A percentile compares a stretch with the other conserved stretches of the same genome.
Conservation (phyloP, 2,113 vertebrate species). For the Rhineura floridana region DNA sequence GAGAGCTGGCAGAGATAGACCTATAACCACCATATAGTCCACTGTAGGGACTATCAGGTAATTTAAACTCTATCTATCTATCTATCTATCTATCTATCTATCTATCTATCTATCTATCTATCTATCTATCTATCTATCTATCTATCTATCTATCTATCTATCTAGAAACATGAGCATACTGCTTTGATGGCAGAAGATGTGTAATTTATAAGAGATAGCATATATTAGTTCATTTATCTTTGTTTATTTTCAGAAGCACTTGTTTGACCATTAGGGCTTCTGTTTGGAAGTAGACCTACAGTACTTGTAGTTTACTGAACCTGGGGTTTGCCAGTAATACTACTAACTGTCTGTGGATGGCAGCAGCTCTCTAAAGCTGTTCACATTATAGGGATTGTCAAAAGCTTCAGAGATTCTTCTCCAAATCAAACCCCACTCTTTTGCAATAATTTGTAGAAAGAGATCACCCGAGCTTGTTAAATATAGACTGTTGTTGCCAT, state of each 20-base stretch:
- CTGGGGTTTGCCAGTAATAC: not conserved
- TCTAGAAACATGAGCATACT: slow-evolving; percentile 18
- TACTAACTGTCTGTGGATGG: slow-evolving; percentile 27
- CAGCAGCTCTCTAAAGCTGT: slow-evolving; percentile 16
- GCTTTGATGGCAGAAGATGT: slow-evolving; percentile 23
- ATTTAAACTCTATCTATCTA: no score
- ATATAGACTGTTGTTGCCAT: not conserved
- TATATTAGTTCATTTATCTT: not conserved
- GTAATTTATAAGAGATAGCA: not conserved
- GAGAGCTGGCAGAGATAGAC: not conserved
- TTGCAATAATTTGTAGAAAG: not conserved
- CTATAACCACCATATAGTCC: not conserved
- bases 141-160: no score
- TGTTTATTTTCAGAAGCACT: no score
- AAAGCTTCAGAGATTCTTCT: not conserved
- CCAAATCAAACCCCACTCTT: not conserved
- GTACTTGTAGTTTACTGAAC: slow-evolving; percentile 48
- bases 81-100: no score
- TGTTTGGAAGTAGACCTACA: not conserved
- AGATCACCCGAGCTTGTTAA: not conserved
- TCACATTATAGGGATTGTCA: slow-evolving; percentile 4
- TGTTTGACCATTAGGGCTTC: not conserved
- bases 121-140: no score
- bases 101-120: no score
- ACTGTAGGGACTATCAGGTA: not conserved